A percentile compares a stretch with the other conserved stretches of the same genome.
Conservation (phyloP, 2,797 vertebrate species). For the Microhierax caerulescens region DNA sequence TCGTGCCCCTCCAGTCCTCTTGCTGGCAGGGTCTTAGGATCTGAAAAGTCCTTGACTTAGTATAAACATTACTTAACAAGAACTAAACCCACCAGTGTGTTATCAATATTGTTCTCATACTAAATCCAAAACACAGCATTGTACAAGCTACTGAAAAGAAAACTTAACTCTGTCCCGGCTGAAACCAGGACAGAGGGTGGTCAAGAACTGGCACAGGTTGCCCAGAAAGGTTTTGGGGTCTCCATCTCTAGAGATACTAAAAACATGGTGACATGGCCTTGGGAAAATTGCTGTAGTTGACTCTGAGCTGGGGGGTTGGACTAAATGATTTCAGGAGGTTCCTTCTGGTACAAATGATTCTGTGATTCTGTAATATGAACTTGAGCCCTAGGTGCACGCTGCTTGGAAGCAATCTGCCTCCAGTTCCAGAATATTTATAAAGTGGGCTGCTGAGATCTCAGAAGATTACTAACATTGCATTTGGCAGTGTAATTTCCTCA, state of each 20-base stretch:
- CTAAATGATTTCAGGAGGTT: not conserved
- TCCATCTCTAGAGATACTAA: not conserved
- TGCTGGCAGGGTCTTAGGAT: too few relatives aligned
- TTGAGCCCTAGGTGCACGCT: not conserved
- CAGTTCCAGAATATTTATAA: not conserved
- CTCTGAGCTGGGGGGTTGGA: not conserved
- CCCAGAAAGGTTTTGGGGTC: not conserved
- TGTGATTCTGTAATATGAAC: not conserved
- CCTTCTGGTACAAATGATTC: not conserved
- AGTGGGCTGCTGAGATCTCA: not conserved
- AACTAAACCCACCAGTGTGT: too few relatives aligned
- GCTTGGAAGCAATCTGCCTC: not conserved
- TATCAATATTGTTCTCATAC: too few relatives aligned
- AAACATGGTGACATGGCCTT: not conserved
- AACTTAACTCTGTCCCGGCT: too few relatives aligned
- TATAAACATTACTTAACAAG: too few relatives aligned
- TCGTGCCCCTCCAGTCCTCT: too few relatives aligned
- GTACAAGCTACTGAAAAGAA: too few relatives aligned
- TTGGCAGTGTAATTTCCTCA: not conserved
- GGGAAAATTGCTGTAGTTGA: not conserved
- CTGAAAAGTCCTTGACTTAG: too few relatives aligned
- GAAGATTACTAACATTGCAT: not conserved
- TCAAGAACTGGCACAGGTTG: not conserved
- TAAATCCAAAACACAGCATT: too few relatives aligned
- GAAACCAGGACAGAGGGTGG: too few relatives aligned